phyloP scores from a whole-genome alignment of 2,113 vertebrate species.

The Archocentrus centrarchus region DNA sequence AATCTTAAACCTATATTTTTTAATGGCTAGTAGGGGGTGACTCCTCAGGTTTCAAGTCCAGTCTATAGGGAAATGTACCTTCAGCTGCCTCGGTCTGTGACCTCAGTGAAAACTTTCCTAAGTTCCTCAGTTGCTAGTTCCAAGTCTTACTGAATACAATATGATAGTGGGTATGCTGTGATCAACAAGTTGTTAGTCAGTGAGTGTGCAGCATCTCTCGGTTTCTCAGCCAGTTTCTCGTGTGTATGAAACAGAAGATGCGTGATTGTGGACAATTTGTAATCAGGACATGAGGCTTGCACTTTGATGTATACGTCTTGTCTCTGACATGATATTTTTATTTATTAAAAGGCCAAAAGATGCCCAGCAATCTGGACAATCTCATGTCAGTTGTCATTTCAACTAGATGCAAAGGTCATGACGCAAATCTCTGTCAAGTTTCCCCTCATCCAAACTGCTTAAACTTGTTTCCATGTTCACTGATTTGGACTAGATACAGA shows the following conservation, averaged over 20 bases:
- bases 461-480: not conserved
- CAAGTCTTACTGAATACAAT: too few relatives aligned
- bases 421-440: conserved; percentile 19
- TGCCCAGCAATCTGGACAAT: conserved; percentile 46
- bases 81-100: not conserved
- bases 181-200: not conserved
- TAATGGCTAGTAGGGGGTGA: not conserved
- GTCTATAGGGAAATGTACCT: not conserved
- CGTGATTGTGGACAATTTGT: not conserved
- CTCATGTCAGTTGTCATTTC: conserved; percentile 45
- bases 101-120: not conserved
- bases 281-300: not conserved
- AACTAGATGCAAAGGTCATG: conserved; percentile 42
- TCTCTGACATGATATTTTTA: conserved; percentile 12
- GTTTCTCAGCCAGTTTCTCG: not conserved
- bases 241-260: not conserved
- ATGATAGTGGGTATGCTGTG: not conserved
- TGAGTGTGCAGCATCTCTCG: not conserved
- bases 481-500: conserved; percentile 1
- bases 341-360: conserved; percentile 52
- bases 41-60: not conserved
- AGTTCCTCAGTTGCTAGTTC: not conserved
- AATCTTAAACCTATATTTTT: not conserved
- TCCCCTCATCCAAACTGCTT: conserved; percentile 7
- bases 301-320: conserved; percentile 1